Conservation (phyloP, 2,113 vertebrate species). For the Astur gentilis region DNA sequence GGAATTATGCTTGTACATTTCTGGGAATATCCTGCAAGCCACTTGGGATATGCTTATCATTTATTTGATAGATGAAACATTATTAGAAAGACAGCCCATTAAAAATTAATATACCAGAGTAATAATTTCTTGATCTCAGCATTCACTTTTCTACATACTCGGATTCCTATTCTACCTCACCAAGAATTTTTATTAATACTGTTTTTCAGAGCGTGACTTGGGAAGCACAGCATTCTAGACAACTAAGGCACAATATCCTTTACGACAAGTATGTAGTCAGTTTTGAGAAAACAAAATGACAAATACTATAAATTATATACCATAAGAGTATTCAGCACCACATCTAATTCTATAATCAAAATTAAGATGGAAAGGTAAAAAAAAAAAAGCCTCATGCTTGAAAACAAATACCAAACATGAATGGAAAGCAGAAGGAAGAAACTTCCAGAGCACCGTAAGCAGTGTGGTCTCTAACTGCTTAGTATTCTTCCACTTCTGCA, state of each 20-base stretch:
- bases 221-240: not conserved
- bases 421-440: not conserved
- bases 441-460: not conserved
- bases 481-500: not conserved
- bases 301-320: not conserved
- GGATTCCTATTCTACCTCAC: constrained; percentile 19
- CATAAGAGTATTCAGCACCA: not conserved
- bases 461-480: not conserved
- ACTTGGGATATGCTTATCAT: constrained; percentile 57
- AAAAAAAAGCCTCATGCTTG: not conserved
- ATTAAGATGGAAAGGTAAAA: not conserved
- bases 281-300: not conserved
- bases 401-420: not conserved
- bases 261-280: not conserved
- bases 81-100: constrained; percentile 66
- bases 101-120: constrained; percentile 58
- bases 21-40: constrained; percentile 58
- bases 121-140: constrained; percentile 56
- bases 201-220: not conserved
- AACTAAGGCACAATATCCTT: not conserved
- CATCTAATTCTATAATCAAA: not conserved
- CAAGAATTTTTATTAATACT: not conserved
- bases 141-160: not conserved
- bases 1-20: constrained; percentile 59
- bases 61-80: constrained; percentile 63